Conservation (phyloP, 1,140 invertebrate species). For the Hormaphis cornu region DNA sequence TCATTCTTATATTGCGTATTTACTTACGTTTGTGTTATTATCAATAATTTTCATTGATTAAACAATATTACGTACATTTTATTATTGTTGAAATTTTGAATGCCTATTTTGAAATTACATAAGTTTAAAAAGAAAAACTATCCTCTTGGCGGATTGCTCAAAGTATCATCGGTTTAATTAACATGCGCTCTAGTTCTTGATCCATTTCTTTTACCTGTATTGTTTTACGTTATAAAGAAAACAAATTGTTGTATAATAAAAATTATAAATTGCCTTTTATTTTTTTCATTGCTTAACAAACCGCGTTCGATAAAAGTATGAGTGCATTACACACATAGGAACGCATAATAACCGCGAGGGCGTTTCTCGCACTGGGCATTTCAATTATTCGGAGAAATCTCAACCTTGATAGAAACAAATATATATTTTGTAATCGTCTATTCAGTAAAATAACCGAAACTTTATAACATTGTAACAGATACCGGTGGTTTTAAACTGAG, state of each 20-base stretch:
- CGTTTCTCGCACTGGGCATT: too few relatives aligned
- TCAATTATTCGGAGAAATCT: neutral
- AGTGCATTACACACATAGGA: neutral
- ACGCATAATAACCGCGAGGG: neutral
- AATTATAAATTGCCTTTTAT: too few relatives aligned
- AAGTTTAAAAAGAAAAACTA: neutral
- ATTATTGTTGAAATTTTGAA: too few relatives aligned
- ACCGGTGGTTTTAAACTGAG: too few relatives aligned
- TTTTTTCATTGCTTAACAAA: too few relatives aligned
- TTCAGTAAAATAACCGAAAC: too few relatives aligned
- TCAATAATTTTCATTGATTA: too few relatives aligned
- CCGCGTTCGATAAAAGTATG: neutral
- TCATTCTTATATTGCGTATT: too few relatives aligned
- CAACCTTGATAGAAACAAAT: neutral
- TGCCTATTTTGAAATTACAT: neutral
- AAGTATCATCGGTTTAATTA: neutral
- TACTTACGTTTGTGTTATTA: too few relatives aligned
- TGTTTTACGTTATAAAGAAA: neutral
- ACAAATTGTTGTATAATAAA: neutral
- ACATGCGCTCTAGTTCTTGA: neutral
- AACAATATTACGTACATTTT: too few relatives aligned
- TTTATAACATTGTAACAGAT: too few relatives aligned
- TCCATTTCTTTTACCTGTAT: neutral
- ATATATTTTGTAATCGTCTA: neutral
- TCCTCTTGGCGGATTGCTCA: neutral